Evolutionary conservation across 1,140 invertebrate species (phyloP), one percentile per base, ranked within the genome.

Genomic region (Drosophila sturtevanti): DNA sequence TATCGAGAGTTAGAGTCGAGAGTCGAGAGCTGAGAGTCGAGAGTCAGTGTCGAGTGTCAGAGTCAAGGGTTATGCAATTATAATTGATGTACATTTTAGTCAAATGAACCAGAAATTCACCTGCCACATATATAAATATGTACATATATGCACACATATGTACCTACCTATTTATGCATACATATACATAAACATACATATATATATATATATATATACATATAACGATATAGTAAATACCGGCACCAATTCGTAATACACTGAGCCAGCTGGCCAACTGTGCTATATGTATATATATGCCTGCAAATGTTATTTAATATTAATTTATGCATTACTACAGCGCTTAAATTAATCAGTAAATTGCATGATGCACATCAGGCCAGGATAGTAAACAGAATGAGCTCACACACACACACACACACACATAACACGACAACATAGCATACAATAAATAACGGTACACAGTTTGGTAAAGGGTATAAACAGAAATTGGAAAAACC

Each of bases 271-370:
- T n/a, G 18, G 41, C 41, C 18, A 48, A 44, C 24, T 24, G 24
- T 24, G 16, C 41, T 21, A 10, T n/a, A 48, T 9, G 18, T 48
- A 16, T 21, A 10, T n/a, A 48, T 9, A 21, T 48, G 41, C 41
- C 41, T 21, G 22, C 60, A 64, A 77, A 64, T 77, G 78, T 75
- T 85, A 85, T 72, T 85, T 86, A 86, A 78, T 67, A 81, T 86
- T 85, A 85, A 85, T 85, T 85, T 85, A 85, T 85, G 78, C 81
- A 85, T 85, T 85, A 78, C 67, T 78, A 75, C 67, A 70, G 62
- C 67, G 81, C 74, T 86, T 86, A 81, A 86, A 85, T 85, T 85
- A 86, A 85, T 85, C 81, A 81, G 81, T 59, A 77, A 78, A 81
- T 86, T 76, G 71, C 74, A 48, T 48, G 41, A 48, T 48, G 41